A percentile compares a stretch with the other conserved stretches of the same genome.
Conservation (phyloP, 2,797 vertebrate genomes). For the Epinephelus malabaricus region DNA sequence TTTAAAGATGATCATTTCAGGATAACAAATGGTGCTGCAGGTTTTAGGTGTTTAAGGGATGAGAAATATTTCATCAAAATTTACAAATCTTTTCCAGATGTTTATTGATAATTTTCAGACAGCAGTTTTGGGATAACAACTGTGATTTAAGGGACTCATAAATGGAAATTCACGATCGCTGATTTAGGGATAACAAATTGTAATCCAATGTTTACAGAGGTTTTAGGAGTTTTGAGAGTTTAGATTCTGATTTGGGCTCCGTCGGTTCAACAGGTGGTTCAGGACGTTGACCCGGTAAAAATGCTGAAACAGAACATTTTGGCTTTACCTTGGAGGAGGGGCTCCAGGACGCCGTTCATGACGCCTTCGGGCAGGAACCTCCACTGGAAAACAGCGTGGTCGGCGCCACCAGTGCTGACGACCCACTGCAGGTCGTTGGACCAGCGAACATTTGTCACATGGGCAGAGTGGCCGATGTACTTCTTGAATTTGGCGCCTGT, state of each 20-base stretch:
- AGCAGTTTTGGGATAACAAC: neutral
- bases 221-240: neutral
- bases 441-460: conserved; percentile 97
- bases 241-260: neutral
- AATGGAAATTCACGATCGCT: no score
- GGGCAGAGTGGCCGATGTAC: conserved; percentile 95
- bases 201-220: neutral
- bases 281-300: neutral
- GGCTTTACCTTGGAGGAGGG: conserved; percentile 90
- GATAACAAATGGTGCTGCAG: neutral
- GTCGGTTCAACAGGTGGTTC: neutral
- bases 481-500: conserved; percentile 96
- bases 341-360: conserved; percentile 91
- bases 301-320: no score
- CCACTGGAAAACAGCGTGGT: conserved; percentile 98
- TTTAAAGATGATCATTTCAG: neutral
- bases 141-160: neutral
- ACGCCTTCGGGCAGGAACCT: conserved; percentile 94
- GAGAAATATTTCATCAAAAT: neutral
- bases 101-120: neutral
- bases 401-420: conserved; percentile 94
- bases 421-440: conserved; percentile 97
- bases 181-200: neutral
- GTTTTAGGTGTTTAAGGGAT: neutral
- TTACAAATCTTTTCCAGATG: neutral